phyloP scores from a whole-genome alignment of 1,140 invertebrate genomes.

The Helicorthomorpha holstii region DNA sequence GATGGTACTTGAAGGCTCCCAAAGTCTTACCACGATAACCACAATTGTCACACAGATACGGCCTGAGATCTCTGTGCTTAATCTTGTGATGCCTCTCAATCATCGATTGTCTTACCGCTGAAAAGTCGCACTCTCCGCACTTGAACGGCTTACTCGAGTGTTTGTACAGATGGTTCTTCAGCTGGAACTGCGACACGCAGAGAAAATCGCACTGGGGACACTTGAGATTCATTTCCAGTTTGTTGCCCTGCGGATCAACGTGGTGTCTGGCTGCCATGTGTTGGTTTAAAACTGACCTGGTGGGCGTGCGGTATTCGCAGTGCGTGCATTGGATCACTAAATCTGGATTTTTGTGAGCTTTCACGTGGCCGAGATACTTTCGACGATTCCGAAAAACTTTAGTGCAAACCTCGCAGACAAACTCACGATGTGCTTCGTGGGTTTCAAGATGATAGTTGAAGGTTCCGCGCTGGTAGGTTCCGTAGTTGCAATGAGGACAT shows the following conservation, averaged over 20 bases:
- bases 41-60: conserved; percentile 37
- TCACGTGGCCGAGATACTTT: too few species aligned
- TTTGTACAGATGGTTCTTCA: too few species aligned
- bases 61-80: conserved; percentile 32
- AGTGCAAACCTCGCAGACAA: too few species aligned
- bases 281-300: conserved; percentile 14
- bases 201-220: conserved; percentile 30
- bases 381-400: too few species aligned
- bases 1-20: conserved; percentile 30
- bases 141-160: conserved; percentile 29
- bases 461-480: background rate
- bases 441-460: background rate
- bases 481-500: background rate
- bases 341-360: too few species aligned
- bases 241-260: conserved; percentile 29
- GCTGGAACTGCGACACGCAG: too few species aligned
- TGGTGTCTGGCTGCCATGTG: conserved; percentile 29
- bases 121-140: conserved; percentile 31
- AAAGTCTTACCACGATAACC: too few species aligned
- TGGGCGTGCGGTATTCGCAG: too few species aligned
- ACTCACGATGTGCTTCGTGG: background rate
- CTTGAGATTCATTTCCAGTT: conserved; percentile 28
- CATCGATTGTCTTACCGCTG: too few species aligned
- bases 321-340: too few species aligned
- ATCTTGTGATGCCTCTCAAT: conserved; percentile 35